Conservation (phyloP, 2,888 invertebrate genomes). For the Leptopterna dolabrata region DNA sequence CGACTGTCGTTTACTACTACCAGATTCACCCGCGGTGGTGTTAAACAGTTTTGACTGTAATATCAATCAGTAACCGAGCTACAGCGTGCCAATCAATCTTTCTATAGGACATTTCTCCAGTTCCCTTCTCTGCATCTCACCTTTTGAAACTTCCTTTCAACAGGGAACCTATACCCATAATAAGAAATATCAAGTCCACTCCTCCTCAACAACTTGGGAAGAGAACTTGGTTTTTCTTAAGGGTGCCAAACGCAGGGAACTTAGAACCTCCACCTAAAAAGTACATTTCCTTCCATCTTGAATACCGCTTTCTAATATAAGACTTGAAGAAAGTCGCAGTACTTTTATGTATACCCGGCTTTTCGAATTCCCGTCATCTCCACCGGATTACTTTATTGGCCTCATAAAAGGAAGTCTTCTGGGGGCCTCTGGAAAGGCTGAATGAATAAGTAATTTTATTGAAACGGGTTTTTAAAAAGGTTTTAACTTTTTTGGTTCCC, state of each 20-base stretch:
- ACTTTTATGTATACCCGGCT: neutral
- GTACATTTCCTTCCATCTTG: neutral
- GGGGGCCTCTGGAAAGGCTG: neutral
- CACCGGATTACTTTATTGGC: conserved; percentile 38
- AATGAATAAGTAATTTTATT: conserved; percentile 29
- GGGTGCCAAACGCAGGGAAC: neutral
- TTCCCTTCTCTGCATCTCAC: neutral
- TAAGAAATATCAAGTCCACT: neutral
- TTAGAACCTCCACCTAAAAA: neutral
- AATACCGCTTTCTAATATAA: neutral
- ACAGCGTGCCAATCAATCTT: neutral
- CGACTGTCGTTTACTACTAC: too few relatives aligned
- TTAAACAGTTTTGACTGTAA: too few relatives aligned
- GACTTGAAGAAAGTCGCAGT: neutral
- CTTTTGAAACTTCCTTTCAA: neutral
- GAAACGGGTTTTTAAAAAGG: neutral
- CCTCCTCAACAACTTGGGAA: neutral
- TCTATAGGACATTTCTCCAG: neutral
- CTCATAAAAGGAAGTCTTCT: conserved; percentile 17
- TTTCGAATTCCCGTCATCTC: conserved; percentile 37
- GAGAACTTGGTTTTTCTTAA: neutral
- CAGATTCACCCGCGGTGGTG: too few relatives aligned
- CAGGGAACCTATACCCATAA: neutral
- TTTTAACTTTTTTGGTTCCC: neutral
- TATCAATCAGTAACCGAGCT: too few relatives aligned